Evolutionary conservation across 92 coral and sea anemone genomes (phyloP).

Genomic region (Parazoanthus darwini): DNA sequence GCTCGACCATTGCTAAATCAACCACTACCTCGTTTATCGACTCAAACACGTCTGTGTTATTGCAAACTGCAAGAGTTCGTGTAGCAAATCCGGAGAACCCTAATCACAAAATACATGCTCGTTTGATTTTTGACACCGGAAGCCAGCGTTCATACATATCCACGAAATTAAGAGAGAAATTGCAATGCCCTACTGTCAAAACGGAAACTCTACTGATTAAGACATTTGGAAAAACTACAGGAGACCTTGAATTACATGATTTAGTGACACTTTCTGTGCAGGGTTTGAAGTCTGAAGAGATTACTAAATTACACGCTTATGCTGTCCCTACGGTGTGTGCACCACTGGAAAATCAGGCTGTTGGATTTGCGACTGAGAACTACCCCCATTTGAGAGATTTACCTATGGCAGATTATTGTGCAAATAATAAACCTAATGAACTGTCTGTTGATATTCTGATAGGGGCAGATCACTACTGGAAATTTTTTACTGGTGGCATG

Average conservation of each 20-base stretch:
- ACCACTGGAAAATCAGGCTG: slow-evolving; percentile 38
- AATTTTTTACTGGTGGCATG: slow-evolving; percentile 13
- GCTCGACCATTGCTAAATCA: no score
- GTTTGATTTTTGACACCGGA: slow-evolving; percentile 55
- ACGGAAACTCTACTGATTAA: slow-evolving; percentile 52
- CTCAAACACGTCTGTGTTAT: slow-evolving; percentile 24
- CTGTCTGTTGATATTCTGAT: no score
- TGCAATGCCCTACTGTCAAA: slow-evolving; percentile 43
- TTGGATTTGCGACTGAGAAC: neutral
- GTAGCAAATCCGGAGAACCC: slow-evolving; percentile 15
- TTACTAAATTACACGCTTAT: slow-evolving; percentile 22
- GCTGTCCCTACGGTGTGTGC: slow-evolving; percentile 42
- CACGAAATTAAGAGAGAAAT: no score
- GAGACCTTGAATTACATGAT: slow-evolving; percentile 44
- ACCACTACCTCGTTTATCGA: slow-evolving; percentile 16
- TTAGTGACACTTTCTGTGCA: slow-evolving; percentile 20
- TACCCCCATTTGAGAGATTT: slow-evolving; percentile 6
- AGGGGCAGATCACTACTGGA: neutral
- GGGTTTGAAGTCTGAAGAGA: slow-evolving; percentile 25
- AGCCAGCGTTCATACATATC: no score
- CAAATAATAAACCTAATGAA: no score
- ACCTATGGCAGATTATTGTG: neutral
- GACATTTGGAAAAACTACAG: slow-evolving; percentile 55
- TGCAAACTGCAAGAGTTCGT: slow-evolving; percentile 21
- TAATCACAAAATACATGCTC: slow-evolving; percentile 21